These are phyloP conservation scores for Cataglyphis albicans DNA, from an alignment of 2,888 invertebrate species.

Conservation along the genomic window DNA sequence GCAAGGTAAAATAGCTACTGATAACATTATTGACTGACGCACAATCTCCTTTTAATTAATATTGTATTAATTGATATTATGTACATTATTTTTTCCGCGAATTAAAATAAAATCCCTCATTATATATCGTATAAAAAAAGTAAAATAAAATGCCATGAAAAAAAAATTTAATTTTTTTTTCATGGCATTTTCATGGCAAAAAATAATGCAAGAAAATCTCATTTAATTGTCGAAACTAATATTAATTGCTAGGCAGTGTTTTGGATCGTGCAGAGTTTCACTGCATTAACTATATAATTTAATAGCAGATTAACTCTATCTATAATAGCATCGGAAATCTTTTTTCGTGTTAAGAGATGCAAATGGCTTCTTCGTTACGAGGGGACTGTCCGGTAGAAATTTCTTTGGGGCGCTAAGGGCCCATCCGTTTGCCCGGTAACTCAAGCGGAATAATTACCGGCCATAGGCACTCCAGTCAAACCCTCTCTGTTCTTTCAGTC, in stretches of 20 bases:
- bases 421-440: slow-evolving; percentile 63
- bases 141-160: background rate
- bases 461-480: slow-evolving; percentile 35
- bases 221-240: background rate
- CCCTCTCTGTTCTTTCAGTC: slow-evolving; percentile 50
- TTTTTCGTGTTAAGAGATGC: slow-evolving; percentile 49
- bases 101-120: background rate
- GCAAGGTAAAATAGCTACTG: slow-evolving; percentile 54
- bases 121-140: background rate
- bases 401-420: slow-evolving; percentile 56
- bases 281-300: background rate
- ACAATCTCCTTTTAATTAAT: slow-evolving; percentile 14
- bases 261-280: slow-evolving; percentile 19
- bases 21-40: slow-evolving; percentile 16
- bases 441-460: slow-evolving; percentile 70
- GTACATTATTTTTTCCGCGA: background rate
- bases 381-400: slow-evolving; percentile 46
- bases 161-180: background rate
- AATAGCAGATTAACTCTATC: slow-evolving; percentile 40
- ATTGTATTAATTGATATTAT: slow-evolving; percentile 9
- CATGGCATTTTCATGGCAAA: too few species aligned
- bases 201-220: background rate
- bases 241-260: slow-evolving; percentile 23
- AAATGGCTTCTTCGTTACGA: slow-evolving; percentile 44
- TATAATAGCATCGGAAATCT: slow-evolving; percentile 43